Conservation (phyloP, 2,113 vertebrate genomes). For the Campylorhamphus procurvoides region DNA sequence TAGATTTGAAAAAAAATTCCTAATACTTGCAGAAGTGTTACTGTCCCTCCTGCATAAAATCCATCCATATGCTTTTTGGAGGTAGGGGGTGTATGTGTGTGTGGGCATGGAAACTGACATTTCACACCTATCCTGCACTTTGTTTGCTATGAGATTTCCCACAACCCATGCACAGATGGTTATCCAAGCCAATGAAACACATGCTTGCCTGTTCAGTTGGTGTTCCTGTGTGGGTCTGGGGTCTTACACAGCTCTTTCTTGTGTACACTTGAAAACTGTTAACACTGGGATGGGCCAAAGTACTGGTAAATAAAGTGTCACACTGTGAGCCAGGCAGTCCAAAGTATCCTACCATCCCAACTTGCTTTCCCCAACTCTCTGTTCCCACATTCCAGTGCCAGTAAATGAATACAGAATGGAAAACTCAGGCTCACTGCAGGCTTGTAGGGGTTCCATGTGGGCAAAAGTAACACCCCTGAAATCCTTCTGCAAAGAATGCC, state of each 20-base stretch:
- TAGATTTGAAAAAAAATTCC: not conserved
- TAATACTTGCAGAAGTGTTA: not conserved
- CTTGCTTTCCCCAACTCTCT: not conserved
- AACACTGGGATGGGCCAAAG: not conserved
- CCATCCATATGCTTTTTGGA: not conserved
- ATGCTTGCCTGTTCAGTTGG: accelerated
- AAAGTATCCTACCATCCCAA: not conserved
- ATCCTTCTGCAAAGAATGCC: not conserved
- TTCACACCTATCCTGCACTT: not conserved
- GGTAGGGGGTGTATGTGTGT: not conserved
- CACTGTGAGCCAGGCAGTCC: not conserved
- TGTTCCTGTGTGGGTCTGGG: not conserved
- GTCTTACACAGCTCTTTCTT: not conserved
- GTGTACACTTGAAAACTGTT: not conserved
- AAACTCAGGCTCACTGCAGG: not conserved
- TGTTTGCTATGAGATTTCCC: not conserved
- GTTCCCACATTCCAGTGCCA: not conserved
- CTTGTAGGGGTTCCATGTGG: not conserved
- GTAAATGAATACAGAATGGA: not conserved
- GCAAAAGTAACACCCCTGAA: not conserved
- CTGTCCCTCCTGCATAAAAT: not conserved
- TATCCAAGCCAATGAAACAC: not conserved
- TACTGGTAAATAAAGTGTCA: not conserved
- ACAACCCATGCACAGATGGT: not conserved
- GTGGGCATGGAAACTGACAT: not conserved